These are phyloP conservation scores for Syrmaticus mikado DNA, from an alignment of 2,113 vertebrate species.

Conservation along the genomic window DNA sequence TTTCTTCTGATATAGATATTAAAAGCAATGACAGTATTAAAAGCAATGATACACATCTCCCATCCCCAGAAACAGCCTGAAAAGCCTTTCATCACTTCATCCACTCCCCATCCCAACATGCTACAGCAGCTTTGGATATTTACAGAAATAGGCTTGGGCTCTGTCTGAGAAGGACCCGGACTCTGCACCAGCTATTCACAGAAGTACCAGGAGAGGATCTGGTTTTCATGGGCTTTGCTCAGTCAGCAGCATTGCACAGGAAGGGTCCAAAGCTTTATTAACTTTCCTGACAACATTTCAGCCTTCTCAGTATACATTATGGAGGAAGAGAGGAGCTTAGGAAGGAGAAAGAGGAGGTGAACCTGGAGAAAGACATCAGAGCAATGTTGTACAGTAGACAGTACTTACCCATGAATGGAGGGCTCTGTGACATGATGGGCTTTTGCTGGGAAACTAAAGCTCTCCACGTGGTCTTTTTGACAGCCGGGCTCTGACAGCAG, in stretches of 20 bases:
- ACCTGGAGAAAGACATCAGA: not conserved
- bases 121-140: not conserved
- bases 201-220: not conserved
- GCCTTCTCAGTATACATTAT: not conserved
- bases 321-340: too few species aligned
- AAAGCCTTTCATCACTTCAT: not conserved
- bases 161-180: not conserved
- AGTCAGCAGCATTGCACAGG: accelerated
- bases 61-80: not conserved
- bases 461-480: not conserved
- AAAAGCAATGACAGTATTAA: not conserved
- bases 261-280: not conserved
- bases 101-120: accelerated
- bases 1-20: not conserved
- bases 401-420: not conserved
- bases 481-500: not conserved
- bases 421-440: not conserved
- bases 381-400: not conserved
- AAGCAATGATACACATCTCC: accelerated
- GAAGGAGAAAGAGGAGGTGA: not conserved
- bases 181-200: accelerated
- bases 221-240: not conserved
- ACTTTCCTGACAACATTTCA: not conserved
- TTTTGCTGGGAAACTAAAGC: conserved; percentile 1
- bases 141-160: accelerated